Evolutionary conservation across 2,797 vertebrate species (phyloP).

Genomic region (Halcyon chelicuti): DNA sequence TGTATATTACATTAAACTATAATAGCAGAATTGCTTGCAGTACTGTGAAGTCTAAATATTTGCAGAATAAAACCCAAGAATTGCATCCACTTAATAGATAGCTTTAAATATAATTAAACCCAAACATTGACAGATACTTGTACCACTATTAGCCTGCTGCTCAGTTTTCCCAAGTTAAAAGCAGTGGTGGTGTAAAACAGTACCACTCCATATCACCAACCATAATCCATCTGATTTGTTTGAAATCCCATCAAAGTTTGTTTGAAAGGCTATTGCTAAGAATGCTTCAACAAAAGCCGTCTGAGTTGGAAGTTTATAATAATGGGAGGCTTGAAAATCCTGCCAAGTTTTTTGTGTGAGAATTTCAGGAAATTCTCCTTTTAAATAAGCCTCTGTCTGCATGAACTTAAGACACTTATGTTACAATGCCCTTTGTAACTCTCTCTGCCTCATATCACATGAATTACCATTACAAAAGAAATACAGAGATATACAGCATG

Average conservation of each 20-base stretch:
- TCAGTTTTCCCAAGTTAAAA: background rate
- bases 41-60: background rate
- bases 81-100: background rate
- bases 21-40: background rate
- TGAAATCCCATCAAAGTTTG: background rate
- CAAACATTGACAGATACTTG: background rate
- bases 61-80: background rate
- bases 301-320: background rate
- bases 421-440: background rate
- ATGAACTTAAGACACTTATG: accelerated
- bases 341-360: accelerated
- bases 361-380: background rate
- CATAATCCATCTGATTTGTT: background rate
- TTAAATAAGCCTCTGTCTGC: background rate
- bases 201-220: background rate
- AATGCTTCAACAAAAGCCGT: background rate
- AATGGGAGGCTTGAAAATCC: background rate
- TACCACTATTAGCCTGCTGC: background rate
- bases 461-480: background rate
- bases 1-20: background rate
- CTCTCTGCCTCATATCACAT: background rate
- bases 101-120: background rate
- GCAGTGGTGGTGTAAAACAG: background rate
- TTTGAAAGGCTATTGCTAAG: background rate
- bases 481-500: background rate